phyloP scores from a whole-genome alignment of 2,888 invertebrate species.

The Ophion ellenae region DNA sequence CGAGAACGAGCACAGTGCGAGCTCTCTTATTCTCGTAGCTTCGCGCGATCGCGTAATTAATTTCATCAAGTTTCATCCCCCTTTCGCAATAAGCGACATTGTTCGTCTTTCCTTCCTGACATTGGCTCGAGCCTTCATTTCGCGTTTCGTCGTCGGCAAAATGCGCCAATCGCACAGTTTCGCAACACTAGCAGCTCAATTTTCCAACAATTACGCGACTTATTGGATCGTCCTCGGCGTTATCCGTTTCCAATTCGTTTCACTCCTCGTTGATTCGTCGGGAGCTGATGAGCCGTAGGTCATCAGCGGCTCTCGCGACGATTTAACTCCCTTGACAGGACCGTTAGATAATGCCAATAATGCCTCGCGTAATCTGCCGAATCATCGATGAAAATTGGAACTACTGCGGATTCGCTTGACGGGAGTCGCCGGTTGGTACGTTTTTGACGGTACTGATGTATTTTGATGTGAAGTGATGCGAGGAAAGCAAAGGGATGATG shows the following conservation, averaged over 20 bases:
- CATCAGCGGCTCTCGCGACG: slow-evolving; percentile 16
- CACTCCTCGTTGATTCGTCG: slow-evolving; percentile 32
- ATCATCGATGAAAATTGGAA: background rate
- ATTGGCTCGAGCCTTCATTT: background rate
- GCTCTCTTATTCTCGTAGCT: background rate
- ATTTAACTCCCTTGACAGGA: slow-evolving; percentile 4
- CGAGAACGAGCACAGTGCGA: background rate
- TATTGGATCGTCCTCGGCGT: slow-evolving; percentile 33
- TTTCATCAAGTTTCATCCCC: background rate
- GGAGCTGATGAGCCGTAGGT: slow-evolving; percentile 22
- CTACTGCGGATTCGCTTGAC: background rate
- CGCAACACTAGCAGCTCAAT: slow-evolving; percentile 41
- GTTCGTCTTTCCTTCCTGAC: background rate
- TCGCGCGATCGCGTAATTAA: slow-evolving; percentile 2
- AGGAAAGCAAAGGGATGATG: background rate
- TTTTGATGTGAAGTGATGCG: background rate
- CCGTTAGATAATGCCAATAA: background rate
- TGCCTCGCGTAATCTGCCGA: background rate
- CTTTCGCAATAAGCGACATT: slow-evolving; percentile 11
- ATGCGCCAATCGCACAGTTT: slow-evolving; percentile 2
- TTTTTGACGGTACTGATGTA: background rate
- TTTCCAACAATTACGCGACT: slow-evolving; percentile 45
- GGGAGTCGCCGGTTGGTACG: background rate
- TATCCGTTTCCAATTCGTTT: slow-evolving; percentile 36
- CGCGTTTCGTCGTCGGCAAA: slow-evolving; percentile 16